Evolutionary conservation across 2,888 invertebrate species (phyloP), one percentile per base, ranked within the genome.

Genomic region (Amblyteles armatorius): DNA sequence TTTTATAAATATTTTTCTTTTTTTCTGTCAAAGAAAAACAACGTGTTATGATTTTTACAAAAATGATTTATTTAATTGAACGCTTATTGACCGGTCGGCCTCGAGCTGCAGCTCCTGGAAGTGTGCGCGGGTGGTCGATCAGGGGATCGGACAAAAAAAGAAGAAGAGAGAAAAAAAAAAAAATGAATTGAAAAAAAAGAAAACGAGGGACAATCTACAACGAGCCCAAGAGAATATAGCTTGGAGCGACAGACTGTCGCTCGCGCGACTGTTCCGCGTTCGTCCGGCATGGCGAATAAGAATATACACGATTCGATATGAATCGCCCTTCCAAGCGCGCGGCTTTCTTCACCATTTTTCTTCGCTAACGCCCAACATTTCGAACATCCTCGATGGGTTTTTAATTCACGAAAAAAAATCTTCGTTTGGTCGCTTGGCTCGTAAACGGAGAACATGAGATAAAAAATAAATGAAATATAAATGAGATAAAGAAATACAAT

Each of bases 181-280:
- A 40, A 11, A 40, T 40, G 11, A 40, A 40, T 40, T 40, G 11
- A 11, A 67, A 73, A 57, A 60, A 36, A 69, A 71, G 67, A 74
- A 84, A 85, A 85, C 76, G 69, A 79, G 85, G 79, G 85, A 82
- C 85, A 82, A 82, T 85, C 82, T 85, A 79, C 79, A 29, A 9
- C 71, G 67, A 76, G 79, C 60, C 71, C 72, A 76, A 76, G 76
- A 79, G 76, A 65, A 55, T 50, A 82, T 82, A 63, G 85, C 85
- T 82, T 72, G 76, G 82, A 72, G 85, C 85, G 82, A 85, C 76
- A 82, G 72, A 82, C 85, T 82, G 85, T 76, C 79, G 78, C 74
- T 52, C 52, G 52, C 50, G 60, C 74, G 79, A 52, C 72, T 82
- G 85, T 85, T 85, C 82, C 82, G 82, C 82, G 82, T 82, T 85